Evolutionary conservation across 2,888 invertebrate species (phyloP), one percentile per base, ranked within the genome.

Genomic region (Acronicta leporina): DNA sequence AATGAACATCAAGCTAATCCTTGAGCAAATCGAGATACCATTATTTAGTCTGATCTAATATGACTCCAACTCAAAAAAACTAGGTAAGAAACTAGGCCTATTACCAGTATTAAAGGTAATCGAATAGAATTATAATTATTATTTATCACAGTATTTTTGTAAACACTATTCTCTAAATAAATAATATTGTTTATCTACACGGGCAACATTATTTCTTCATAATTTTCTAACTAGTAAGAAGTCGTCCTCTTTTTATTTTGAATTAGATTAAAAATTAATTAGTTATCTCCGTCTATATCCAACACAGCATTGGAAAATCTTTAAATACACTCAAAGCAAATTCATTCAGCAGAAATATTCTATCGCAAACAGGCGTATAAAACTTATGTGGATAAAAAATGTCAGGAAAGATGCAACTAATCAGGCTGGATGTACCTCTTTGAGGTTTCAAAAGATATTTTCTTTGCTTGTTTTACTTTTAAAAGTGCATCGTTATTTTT

Each of bases 241-340:
- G 4, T 0, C 33, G 10, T n/a, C 0, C 38, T 38, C 38, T 38
- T n/a, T n/a, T n/a, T 0, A 38, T 38, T 38, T 38, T 33, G 35
- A 46, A 46, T 42, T 8, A 46, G 5, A 6, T 11, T 30, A n/a
- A 3, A 5, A 40, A 48, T n/a, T 48, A 42, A 49, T 35, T 14
- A 56, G 6, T n/a, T 6, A n/a, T 14, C 30, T 40, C 14, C 10
- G 5, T 35, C 0, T 27, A 14, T 47, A 47, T 46, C 30, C 27
- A 10, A 11, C 15, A 0, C 1, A 7, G 20, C 7, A 14, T 33
- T n/a, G 30, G 7, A 16, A 20, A 33, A 33, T 40, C 40, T 46
- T 20, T 35, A 52, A 64, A 53, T 48, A 70, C 20, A 33, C 38
- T 56, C 52, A 53, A 65, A 71, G 52, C 13, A 8, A 15, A 55